Percentiles rank a stretch among this genome's conserved stretches.
These are phyloP conservation scores for Caenorhabditis wallacei DNA, from an alignment of 2,888 invertebrate species.

Conservation along the genomic window DNA sequence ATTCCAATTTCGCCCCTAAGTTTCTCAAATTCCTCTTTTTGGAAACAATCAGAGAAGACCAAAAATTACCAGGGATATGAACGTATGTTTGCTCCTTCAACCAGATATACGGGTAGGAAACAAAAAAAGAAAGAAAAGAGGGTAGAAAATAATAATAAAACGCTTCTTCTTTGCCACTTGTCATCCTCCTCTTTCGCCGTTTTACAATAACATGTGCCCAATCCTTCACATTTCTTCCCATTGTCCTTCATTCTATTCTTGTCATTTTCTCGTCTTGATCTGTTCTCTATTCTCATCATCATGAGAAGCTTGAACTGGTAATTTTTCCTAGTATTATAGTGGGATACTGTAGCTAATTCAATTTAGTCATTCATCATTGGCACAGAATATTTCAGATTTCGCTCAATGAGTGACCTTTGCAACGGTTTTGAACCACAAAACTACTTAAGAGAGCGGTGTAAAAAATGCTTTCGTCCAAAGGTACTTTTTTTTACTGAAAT, in stretches of 20 bases:
- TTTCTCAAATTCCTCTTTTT: no score
- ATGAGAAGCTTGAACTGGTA: conserved; percentile 52
- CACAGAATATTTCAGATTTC: conserved; percentile 66
- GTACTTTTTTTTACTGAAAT: conserved; percentile 44
- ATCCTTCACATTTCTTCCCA: conserved; percentile 53
- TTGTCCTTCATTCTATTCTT: conserved; percentile 36
- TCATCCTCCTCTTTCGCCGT: conserved; percentile 46
- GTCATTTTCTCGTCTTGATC: conserved; percentile 38
- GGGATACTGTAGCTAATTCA: no score
- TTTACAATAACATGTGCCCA: conserved; percentile 64
- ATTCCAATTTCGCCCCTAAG: no score
- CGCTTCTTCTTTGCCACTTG: conserved; percentile 61
- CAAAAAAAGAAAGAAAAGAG: conserved; percentile 32
- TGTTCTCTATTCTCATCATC: conserved; percentile 45
- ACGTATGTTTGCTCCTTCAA: conserved; percentile 53
- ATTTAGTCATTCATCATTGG: no score
- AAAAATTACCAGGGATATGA: conserved; percentile 12
- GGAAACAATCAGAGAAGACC: no score
- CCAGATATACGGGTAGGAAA: conserved; percentile 44
- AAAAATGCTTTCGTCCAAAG: conserved; percentile 82
- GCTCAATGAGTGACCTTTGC: conserved; percentile 76
- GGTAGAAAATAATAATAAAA: conserved; percentile 61
- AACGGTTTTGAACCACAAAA: conserved; percentile 84
- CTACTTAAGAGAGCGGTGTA: conserved; percentile 84
- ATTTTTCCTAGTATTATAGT: no score